Percentiles rank a stretch among this genome's conserved stretches.
These are phyloP conservation scores for Cyclura pinguis DNA, from an alignment of 2,797 vertebrate species.

Conservation along the genomic window DNA sequence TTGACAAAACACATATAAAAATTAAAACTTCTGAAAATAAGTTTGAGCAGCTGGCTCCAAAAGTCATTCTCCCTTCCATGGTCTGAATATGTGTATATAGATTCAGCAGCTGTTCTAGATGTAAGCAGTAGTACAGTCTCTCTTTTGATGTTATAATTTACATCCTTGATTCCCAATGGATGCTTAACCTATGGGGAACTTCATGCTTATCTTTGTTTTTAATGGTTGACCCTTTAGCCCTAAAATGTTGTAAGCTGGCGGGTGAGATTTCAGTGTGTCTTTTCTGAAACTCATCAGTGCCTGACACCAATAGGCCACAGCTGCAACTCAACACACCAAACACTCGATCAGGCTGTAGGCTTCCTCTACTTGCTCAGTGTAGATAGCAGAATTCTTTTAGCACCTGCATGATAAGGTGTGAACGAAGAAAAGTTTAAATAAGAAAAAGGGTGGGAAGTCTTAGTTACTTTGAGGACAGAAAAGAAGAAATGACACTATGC, in stretches of 20 bases:
- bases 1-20: neutral
- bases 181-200: slow-evolving; percentile 2
- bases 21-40: neutral
- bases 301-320: neutral
- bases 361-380: neutral
- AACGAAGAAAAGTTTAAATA: neutral
- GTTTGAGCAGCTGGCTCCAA: neutral
- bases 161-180: neutral
- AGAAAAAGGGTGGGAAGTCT: neutral
- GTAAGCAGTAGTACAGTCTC: neutral
- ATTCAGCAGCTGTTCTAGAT: slow-evolving; percentile 4
- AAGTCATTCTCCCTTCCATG: neutral
- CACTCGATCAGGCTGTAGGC: neutral
- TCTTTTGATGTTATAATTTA: slow-evolving; percentile 13
- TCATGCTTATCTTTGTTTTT: slow-evolving; percentile 21
- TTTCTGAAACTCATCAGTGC: slow-evolving; percentile 16
- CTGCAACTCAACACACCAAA: slow-evolving; percentile 31
- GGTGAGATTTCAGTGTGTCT: slow-evolving; percentile 21
- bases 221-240: neutral
- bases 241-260: slow-evolving; percentile 4
- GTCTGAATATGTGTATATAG: slow-evolving; percentile 1
- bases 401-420: neutral
- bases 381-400: neutral
- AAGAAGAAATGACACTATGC: neutral
- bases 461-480: neutral